Percentiles rank a stretch among this genome's conserved stretches.
Conservation (phyloP, 2,888 invertebrate species). For the Eledone cirrhosa region DNA sequence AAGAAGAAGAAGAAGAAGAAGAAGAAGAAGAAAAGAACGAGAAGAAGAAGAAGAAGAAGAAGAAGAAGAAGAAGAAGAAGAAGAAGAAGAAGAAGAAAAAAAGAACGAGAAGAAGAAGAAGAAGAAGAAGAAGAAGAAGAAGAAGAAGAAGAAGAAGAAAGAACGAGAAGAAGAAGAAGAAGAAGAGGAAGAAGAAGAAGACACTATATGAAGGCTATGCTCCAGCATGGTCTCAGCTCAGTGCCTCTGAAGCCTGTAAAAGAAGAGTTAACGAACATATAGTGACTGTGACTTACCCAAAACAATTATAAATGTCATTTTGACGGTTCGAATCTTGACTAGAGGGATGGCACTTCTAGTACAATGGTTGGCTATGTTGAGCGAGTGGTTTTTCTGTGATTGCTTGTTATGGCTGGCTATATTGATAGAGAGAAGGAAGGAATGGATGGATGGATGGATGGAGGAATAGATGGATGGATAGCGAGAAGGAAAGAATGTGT, state of each 20-base stretch:
- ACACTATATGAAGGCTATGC: too few species aligned
- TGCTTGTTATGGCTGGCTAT: background rate
- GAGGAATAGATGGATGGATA: background rate
- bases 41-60: constrained; percentile 1
- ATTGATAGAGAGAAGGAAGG: background rate
- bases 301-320: constrained; percentile 97
- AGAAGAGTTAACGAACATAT: too few species aligned
- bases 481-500: too few species aligned
- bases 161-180: too few species aligned
- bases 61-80: constrained; percentile 13
- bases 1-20: constrained; percentile 17
- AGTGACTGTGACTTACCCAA: too few species aligned
- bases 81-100: constrained; percentile 1
- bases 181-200: too few species aligned
- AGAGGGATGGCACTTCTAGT: constrained; percentile 91
- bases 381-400: background rate
- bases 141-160: constrained; percentile 9
- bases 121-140: constrained; percentile 13
- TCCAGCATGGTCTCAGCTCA: too few species aligned
- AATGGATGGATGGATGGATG: background rate
- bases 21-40: constrained; percentile 9
- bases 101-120: constrained; percentile 9
- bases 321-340: constrained; percentile 95
- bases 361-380: constrained; percentile 67
- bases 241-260: too few species aligned